These are phyloP conservation scores for Pagetopsis macropterus DNA, from an alignment of 2,797 vertebrate species.

Conservation along the genomic window DNA sequence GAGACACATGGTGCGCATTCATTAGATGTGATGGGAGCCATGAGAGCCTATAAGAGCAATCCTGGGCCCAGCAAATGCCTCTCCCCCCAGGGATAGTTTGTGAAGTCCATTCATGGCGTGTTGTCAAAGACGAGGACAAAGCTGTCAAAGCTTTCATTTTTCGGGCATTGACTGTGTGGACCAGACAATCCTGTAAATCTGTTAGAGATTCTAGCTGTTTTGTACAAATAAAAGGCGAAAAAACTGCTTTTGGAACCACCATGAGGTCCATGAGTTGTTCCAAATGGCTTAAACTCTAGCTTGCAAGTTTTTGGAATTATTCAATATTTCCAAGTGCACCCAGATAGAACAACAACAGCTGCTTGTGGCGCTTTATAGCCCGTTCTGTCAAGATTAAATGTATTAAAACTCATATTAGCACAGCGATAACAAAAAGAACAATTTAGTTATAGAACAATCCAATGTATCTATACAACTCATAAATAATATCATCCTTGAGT, in stretches of 20 bases:
- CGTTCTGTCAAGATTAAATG: not conserved
- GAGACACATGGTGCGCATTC: conserved; percentile 70
- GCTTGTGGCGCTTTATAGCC: conserved; percentile 10
- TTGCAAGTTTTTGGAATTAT: conserved; percentile 39
- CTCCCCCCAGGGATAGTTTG: conserved; percentile 58
- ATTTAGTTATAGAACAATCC: too few relatives aligned
- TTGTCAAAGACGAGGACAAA: conserved; percentile 57
- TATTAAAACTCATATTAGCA: not conserved
- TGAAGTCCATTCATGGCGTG: conserved; percentile 57
- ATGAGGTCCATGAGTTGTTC: conserved; percentile 32
- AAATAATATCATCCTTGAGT: too few relatives aligned
- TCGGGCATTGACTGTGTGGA: conserved; percentile 41
- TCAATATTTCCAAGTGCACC: conserved; percentile 34
- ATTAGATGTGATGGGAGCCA: conserved; percentile 66
- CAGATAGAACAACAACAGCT: conserved; percentile 23
- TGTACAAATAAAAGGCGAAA: conserved; percentile 37
- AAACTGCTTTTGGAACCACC: conserved; percentile 38
- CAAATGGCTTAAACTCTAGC: conserved; percentile 32
- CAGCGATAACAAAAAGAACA: too few relatives aligned
- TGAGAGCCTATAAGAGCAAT: conserved; percentile 56
- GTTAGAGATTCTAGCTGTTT: conserved; percentile 31
- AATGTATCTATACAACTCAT: too few relatives aligned
- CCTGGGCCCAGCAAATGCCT: conserved; percentile 38
- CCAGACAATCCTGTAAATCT: conserved; percentile 51
- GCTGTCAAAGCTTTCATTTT: conserved; percentile 60